Percentiles rank a stretch among this genome's conserved stretches.
Evolutionary conservation across 2,888 invertebrate species (phyloP).

Genomic region (Tipula lateralis): DNA sequence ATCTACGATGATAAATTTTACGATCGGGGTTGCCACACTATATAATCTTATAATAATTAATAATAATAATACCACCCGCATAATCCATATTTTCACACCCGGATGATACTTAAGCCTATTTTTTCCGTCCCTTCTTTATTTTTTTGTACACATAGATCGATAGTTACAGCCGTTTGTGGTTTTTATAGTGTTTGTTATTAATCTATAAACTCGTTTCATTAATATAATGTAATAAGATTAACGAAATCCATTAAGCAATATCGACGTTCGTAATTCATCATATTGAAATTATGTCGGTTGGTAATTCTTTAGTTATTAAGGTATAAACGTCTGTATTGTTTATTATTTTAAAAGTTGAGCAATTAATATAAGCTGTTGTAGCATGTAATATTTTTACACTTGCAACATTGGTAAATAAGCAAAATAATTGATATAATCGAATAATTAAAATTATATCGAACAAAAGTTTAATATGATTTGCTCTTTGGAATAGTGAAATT

Average conservation of each 20-base stretch:
- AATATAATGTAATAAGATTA: background rate
- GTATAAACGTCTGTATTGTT: too few species aligned
- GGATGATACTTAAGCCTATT: background rate
- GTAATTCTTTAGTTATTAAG: too few species aligned
- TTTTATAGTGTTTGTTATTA: background rate
- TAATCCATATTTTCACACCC: background rate
- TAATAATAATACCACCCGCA: background rate
- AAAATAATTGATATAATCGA: too few species aligned
- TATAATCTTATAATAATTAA: background rate
- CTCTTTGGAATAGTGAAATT: too few species aligned
- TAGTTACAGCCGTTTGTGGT: background rate
- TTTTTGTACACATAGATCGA: background rate
- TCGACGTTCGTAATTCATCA: background rate
- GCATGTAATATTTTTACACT: too few species aligned
- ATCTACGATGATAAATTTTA: background rate
- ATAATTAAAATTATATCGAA: too few species aligned
- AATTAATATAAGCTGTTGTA: too few species aligned
- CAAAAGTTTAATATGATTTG: too few species aligned
- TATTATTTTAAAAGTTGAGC: too few species aligned
- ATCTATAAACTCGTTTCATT: background rate
- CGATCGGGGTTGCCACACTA: background rate
- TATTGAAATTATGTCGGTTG: too few species aligned
- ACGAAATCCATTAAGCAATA: background rate
- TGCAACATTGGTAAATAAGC: too few species aligned
- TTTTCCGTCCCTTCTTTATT: too few species aligned